Evolutionary conservation across 2,113 vertebrate genomes (phyloP), one percentile per base, ranked within the genome.

Genomic region (Plestiodon gilberti): DNA sequence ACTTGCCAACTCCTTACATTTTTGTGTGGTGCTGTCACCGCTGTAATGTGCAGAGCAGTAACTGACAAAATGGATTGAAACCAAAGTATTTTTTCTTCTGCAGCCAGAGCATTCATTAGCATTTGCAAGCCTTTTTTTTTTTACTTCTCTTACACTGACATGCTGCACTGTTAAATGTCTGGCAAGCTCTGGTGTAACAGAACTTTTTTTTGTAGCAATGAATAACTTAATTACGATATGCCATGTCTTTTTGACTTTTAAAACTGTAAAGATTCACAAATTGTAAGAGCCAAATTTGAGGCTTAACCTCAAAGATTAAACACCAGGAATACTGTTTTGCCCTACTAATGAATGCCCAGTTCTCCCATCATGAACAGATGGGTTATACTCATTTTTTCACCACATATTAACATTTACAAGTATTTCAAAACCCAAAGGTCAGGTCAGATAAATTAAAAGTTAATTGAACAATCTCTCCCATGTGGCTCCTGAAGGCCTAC

Each of bases 1-100:
- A 83, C 43, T 75, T 94, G 78, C 93, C 90, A 94, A 0, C 92
- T 89, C 73, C 92, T 76, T 90, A 91, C 88, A 76, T 81, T 94
- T 88, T 92, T 93, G 38, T 85, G n/a, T 89, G 35, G 11, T 91
- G 17, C 30, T 85, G 64, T 91, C 93, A 94, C 73, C 86, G 33
- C 80, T 88, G 87, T 90, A 77, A 67, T 76, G 8, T 88, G 89
- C 30, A 83, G 30, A 75, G 78, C 78, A 93, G 86, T 87, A 84
- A 83, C 82, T 88, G 84, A 25, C 84, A 64, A 82, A 0, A 1
- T 86, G 78, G 57, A 30, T 65, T 81, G 30, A 74, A 67, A 85
- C 81, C 22, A 86, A 76, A 78, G 82, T 67, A 1, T 84, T 82
- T 92, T 88, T n/a, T 57, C 1, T 64, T 48, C 30, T 90, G 84